A percentile compares a stretch with the other conserved stretches of the same genome.
Evolutionary conservation across 2,888 invertebrate genomes (phyloP).

Genomic region (Clusia tigrina): DNA sequence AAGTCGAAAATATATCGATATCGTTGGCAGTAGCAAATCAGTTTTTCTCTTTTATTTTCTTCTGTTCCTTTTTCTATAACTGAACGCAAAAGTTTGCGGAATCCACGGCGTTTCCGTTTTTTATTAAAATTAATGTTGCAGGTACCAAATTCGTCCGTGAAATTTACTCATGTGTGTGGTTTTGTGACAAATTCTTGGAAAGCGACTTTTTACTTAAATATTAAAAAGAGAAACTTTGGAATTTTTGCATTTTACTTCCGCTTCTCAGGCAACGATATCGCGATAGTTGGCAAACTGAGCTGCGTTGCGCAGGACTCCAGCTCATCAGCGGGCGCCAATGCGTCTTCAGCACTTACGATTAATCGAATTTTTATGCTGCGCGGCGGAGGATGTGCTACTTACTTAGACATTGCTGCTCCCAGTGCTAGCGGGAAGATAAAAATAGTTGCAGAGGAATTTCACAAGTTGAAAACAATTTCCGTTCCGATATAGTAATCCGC

Average conservation of each 20-base stretch:
- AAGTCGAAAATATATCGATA: too few species aligned
- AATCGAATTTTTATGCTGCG: conserved; percentile 40
- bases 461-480: neutral
- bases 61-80: neutral
- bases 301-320: neutral
- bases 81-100: neutral
- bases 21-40: neutral
- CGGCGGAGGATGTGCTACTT: too few species aligned
- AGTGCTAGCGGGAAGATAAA: conserved; percentile 5
- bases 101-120: too few species aligned
- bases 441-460: neutral
- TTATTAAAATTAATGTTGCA: neutral
- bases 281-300: neutral
- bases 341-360: conserved; percentile 39
- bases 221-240: too few species aligned
- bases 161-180: neutral
- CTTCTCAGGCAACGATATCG: conserved; percentile 28
- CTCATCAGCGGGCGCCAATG: conserved; percentile 44
- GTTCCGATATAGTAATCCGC: conserved; percentile 23
- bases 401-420: too few species aligned
- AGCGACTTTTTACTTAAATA: neutral
- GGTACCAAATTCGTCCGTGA: neutral
- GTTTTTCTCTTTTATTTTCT: neutral
- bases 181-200: neutral
- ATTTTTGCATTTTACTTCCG: conserved; percentile 35